These are phyloP conservation scores for Melitaea cinxia DNA, from an alignment of 1,140 invertebrate genomes.

Conservation along the genomic window DNA sequence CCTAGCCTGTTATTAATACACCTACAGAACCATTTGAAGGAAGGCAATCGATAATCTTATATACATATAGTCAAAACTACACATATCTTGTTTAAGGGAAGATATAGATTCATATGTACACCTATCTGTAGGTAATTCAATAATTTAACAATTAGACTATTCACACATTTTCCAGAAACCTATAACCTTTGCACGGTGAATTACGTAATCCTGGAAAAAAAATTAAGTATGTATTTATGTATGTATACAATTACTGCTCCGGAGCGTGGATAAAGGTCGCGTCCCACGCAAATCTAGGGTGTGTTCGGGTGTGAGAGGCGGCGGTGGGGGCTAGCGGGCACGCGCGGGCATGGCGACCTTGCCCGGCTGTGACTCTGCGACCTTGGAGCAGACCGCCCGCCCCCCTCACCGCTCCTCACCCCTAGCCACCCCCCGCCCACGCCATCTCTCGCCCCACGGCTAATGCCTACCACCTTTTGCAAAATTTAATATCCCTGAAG, in stretches of 20 bases:
- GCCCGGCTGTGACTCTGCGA: conserved; percentile 79
- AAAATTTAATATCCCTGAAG: conserved; percentile 69
- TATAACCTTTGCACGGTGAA: conserved; percentile 39
- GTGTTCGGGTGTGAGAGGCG: conserved; percentile 60
- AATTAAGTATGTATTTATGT: conserved; percentile 66
- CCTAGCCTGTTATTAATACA: no score
- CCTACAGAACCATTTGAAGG: no score
- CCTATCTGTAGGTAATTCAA: conserved; percentile 13
- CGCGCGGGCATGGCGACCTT: conserved; percentile 78
- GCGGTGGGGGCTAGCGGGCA: conserved; percentile 57
- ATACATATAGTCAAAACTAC: no score
- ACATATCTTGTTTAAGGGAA: no score
- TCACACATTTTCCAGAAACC: conserved; percentile 38
- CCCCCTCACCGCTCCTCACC: conserved; percentile 38
- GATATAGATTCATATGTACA: background rate
- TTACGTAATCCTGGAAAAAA: conserved; percentile 53
- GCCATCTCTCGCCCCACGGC: conserved; percentile 44
- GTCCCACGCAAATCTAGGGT: conserved; percentile 76
- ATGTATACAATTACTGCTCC: conserved; percentile 75
- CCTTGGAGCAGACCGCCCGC: conserved; percentile 69
- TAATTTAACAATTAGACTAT: conserved; percentile 28
- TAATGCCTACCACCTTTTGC: conserved; percentile 61
- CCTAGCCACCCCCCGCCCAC: conserved; percentile 35
- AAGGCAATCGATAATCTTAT: no score
- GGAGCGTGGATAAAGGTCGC: conserved; percentile 78